Conservation (phyloP, 1,140 invertebrate genomes). For the Caenorhabditis brenneri region DNA sequence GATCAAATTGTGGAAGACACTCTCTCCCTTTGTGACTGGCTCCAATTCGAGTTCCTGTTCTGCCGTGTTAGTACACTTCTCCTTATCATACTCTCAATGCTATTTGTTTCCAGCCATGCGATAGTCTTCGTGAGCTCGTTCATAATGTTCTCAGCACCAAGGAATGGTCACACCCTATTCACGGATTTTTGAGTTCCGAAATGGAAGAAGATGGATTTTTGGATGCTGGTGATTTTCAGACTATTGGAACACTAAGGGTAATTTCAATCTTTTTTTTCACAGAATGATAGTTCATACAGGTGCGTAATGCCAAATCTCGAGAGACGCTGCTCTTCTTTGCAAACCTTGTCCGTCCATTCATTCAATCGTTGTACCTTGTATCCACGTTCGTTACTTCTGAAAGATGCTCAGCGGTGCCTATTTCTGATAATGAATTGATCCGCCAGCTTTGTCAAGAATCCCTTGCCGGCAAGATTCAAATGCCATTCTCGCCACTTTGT, state of each 20-base stretch:
- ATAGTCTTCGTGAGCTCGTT: conserved; percentile 43
- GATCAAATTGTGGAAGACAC: conserved; percentile 45
- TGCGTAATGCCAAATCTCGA: background rate
- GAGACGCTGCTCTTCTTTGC: conserved; percentile 49
- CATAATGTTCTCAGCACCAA: conserved; percentile 39
- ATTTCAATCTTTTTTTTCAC: background rate
- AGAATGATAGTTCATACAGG: background rate
- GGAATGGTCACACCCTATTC: background rate
- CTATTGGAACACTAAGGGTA: background rate
- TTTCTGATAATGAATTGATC: conserved; percentile 23
- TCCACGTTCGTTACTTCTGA: conserved; percentile 5
- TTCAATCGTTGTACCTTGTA: conserved; percentile 51
- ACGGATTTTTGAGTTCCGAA: background rate
- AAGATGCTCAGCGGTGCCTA: background rate
- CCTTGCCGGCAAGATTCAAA: background rate
- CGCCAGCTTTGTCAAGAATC: conserved; percentile 31
- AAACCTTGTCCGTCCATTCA: conserved; percentile 52
- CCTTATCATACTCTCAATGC: background rate
- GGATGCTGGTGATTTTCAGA: background rate
- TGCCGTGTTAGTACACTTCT: conserved; percentile 30
- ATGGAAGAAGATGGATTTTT: conserved; percentile 13
- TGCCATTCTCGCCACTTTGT: conserved; percentile 43
- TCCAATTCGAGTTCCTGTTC: conserved; percentile 56
- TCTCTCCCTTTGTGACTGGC: conserved; percentile 50
- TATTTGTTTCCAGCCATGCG: conserved; percentile 36